Conservation (phyloP, 2,797 vertebrate species). For the Danio kyathit region DNA sequence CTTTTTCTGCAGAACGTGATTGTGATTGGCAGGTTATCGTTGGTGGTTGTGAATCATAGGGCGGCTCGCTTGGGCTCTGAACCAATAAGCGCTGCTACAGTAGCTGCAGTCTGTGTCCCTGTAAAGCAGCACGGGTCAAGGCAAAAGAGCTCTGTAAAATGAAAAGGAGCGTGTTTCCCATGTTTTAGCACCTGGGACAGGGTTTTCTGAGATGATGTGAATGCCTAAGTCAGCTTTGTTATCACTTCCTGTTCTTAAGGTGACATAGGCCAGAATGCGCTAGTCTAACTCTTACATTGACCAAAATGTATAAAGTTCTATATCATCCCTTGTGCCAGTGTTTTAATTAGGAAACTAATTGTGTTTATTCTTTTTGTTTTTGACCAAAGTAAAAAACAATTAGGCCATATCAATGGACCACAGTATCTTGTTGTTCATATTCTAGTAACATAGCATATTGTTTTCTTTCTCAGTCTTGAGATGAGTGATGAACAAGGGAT, state of each 20-base stretch:
- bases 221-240: background rate
- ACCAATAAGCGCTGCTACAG: slow-evolving; percentile 62
- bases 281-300: background rate
- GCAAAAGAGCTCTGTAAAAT: slow-evolving; percentile 70
- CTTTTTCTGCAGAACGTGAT: slow-evolving; percentile 35
- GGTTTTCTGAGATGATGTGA: slow-evolving; percentile 62
- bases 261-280: slow-evolving; percentile 8
- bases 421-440: no score
- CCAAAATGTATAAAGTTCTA: slow-evolving; percentile 4
- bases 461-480: slow-evolving; percentile 64
- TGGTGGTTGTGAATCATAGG: slow-evolving; percentile 41
- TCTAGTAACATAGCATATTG: slow-evolving; percentile 37
- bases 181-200: slow-evolving; percentile 60
- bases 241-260: slow-evolving; percentile 24
- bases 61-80: background rate
- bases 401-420: no score
- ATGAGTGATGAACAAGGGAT: slow-evolving; percentile 64
- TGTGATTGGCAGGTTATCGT: slow-evolving; percentile 55
- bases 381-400: background rate
- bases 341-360: background rate
- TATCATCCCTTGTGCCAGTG: slow-evolving; percentile 44
- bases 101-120: slow-evolving; percentile 63
- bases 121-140: slow-evolving; percentile 70
- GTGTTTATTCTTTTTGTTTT: background rate
- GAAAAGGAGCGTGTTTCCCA: slow-evolving; percentile 68